These are phyloP conservation scores for Semicossyphus pulcher DNA, from an alignment of 2,113 vertebrate species.

Conservation along the genomic window DNA sequence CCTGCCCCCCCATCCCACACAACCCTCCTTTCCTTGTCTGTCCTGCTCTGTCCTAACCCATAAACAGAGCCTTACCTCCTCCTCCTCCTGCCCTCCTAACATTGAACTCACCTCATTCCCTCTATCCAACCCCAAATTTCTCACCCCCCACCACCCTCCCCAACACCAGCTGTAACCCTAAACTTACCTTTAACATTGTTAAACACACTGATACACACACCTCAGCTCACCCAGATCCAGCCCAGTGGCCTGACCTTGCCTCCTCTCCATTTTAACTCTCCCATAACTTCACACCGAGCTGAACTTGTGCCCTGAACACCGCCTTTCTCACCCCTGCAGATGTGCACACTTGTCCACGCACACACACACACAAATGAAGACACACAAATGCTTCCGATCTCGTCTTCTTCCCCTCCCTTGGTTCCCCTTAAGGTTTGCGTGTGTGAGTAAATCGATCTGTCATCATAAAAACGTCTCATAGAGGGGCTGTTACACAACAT, in stretches of 20 bases:
- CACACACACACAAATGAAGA: constrained; percentile 1
- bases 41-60: constrained; percentile 8
- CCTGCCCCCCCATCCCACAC: neutral
- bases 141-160: constrained; percentile 33
- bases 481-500: constrained; percentile 33
- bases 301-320: constrained; percentile 48
- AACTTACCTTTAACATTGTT: constrained; percentile 66
- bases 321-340: constrained; percentile 21
- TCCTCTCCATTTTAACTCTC: constrained; percentile 64
- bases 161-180: constrained; percentile 64
- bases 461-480: constrained; percentile 36
- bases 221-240: constrained; percentile 31
- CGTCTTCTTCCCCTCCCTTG: neutral
- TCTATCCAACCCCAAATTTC: constrained; percentile 53
- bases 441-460: constrained; percentile 17
- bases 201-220: constrained; percentile 35
- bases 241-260: constrained; percentile 61
- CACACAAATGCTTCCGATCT: constrained; percentile 31
- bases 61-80: constrained; percentile 43
- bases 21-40: no score
- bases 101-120: constrained; percentile 57
- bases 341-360: neutral
- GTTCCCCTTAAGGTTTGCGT: neutral
- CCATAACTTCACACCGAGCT: constrained; percentile 72
- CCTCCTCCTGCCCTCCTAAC: constrained; percentile 48